Conservation (phyloP, 30 jellyfish, hydroid and myxozoan genomes). For the Rhopilema esculentum region DNA sequence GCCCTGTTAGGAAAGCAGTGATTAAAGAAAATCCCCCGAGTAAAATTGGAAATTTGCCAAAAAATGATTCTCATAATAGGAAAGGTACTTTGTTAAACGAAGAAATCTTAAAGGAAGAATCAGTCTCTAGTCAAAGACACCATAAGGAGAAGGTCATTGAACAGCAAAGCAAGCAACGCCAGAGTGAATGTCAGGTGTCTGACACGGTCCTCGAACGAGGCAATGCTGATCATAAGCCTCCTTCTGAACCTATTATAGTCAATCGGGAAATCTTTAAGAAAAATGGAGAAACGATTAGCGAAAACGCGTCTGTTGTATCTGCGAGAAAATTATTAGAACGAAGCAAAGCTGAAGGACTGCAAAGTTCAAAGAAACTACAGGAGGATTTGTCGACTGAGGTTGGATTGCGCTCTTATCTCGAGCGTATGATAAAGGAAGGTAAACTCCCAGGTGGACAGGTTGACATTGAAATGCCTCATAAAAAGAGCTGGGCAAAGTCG, state of each 20-base stretch:
- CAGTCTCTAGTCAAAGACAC: not conserved
- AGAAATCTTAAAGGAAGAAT: not conserved
- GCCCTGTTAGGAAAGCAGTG: not conserved
- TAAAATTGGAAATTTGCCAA: not conserved
- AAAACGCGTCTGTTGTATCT: conserved; percentile 5
- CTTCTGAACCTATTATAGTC: not conserved
- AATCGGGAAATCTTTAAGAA: not conserved
- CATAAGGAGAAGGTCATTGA: not conserved
- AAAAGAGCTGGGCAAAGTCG: conserved; percentile 36
- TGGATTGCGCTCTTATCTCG: conserved; percentile 61
- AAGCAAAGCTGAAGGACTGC: not conserved
- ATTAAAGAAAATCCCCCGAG: not conserved
- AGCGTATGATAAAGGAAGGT: conserved; percentile 75
- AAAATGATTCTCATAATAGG: not conserved
- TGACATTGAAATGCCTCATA: conserved; percentile 39
- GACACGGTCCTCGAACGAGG: not conserved
- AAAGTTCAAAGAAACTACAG: not conserved
- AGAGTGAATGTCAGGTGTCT: not conserved
- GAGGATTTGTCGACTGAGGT: conserved; percentile 71
- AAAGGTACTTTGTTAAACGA: not conserved
- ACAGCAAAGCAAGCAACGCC: not conserved
- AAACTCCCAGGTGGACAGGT: conserved; percentile 61
- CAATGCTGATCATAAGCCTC: not conserved
- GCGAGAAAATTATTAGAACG: not conserved
- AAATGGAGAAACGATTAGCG: not conserved